phyloP scores from a whole-genome alignment of 2,888 invertebrate genomes.

The Maniola hyperantus region DNA sequence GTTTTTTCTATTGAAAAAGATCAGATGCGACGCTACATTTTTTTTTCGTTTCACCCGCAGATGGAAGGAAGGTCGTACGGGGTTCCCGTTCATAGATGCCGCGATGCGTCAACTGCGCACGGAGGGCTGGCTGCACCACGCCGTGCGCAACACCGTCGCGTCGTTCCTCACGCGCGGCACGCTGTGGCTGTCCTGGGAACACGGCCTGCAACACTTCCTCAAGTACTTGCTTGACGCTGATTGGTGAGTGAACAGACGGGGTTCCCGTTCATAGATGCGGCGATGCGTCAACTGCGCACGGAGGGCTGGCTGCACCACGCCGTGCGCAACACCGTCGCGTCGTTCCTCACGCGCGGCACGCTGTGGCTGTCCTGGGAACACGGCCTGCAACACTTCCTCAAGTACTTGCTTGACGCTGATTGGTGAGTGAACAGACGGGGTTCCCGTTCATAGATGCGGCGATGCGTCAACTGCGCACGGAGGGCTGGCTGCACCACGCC shows the following conservation, averaged over 20 bases:
- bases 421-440: slow-evolving; percentile 86
- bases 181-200: slow-evolving; percentile 89
- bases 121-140: slow-evolving; percentile 86
- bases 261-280: slow-evolving; percentile 84
- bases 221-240: slow-evolving; percentile 72
- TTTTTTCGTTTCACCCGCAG: slow-evolving; percentile 44
- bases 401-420: slow-evolving; percentile 73
- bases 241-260: slow-evolving; percentile 86
- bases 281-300: slow-evolving; percentile 86
- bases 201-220: slow-evolving; percentile 85
- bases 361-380: slow-evolving; percentile 89
- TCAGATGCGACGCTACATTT: no score
- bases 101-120: slow-evolving; percentile 86
- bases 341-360: slow-evolving; percentile 89
- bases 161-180: slow-evolving; percentile 89
- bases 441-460: slow-evolving; percentile 85
- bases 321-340: slow-evolving; percentile 80
- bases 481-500: slow-evolving; percentile 85
- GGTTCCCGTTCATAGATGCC: slow-evolving; percentile 89
- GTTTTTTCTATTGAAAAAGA: no score
- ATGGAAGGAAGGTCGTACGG: slow-evolving; percentile 85
- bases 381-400: slow-evolving; percentile 85
- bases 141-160: slow-evolving; percentile 78
- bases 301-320: slow-evolving; percentile 86
- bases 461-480: slow-evolving; percentile 86